Base-by-base conservation (phyloP, 1,140 invertebrate species). In the Papilio polytes region DNA sequence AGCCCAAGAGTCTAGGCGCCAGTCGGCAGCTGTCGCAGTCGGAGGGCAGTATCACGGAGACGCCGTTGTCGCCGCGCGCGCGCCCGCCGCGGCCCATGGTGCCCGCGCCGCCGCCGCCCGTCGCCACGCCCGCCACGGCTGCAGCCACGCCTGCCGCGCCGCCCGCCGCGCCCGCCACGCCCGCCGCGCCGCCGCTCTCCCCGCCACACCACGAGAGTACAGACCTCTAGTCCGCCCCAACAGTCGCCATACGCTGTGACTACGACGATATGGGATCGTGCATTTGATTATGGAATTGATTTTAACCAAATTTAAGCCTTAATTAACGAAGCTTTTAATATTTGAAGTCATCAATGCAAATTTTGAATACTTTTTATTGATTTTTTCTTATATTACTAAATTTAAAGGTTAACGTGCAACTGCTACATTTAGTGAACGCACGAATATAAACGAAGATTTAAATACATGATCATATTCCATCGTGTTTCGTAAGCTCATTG, bases 21-120 rank as follows among this genome's bases (percentile, higher is more conserved):
- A 91, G 87, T 80, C 87, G 94, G 13, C 94, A 95, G 84, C 84
- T 95, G 81, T 95, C 94, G 80, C 94, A 95, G 83, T 95, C 94
- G 13, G 94, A 95, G 80, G 94, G 94, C 80, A 94, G 92, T 82
- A 95, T 95, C 82, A 88, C 94, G 56, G 94, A 95, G 46, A 88
- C 87, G 74, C 88, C 89, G 26, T 84, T 86, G 70, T 92, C 92
- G 10, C 93, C 93, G 51, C 89, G 87, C 31, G 87, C 90, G 76
- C 91, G 86, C 78, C 86, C 87, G 10, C 83, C 87, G 51, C 87
- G 90, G 0, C 92, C 92, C 18, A 85, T 83, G 10, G 84, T 88
- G 74, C 90, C 89, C 8, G 88, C 90, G 44, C 92, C 93, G 70
- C 92, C 92, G 70, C 93, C 93, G 22, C 90, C 91, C 18, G 87